phyloP scores from a whole-genome alignment of 2,888 invertebrate species.

The Lithophane ornitopus region DNA sequence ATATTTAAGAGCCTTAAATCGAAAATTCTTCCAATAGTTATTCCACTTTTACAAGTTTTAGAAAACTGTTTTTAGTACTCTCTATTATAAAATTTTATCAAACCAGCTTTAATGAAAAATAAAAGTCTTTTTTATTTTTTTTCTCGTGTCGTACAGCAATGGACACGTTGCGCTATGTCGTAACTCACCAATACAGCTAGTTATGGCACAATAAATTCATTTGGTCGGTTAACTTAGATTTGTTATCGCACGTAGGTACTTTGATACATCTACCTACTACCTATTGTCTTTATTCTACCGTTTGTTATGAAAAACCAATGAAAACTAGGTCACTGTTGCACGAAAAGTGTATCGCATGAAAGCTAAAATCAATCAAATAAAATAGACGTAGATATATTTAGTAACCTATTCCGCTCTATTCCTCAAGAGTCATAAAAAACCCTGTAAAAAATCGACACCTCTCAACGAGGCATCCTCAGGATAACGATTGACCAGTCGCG shows the following conservation, averaged over 20 bases:
- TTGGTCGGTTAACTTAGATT: slow-evolving; percentile 87
- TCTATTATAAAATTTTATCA: not conserved
- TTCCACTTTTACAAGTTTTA: not conserved
- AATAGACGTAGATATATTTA: no score
- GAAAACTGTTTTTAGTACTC: not conserved
- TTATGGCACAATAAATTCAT: slow-evolving; percentile 88
- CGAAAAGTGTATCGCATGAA: not conserved
- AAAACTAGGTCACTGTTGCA: not conserved
- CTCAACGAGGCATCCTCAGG: no score
- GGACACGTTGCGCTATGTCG: slow-evolving; percentile 71
- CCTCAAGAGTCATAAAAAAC: no score
- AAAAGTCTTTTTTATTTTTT: not conserved
- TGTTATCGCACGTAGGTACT: slow-evolving; percentile 72
- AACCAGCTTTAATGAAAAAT: not conserved
- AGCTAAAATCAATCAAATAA: not conserved
- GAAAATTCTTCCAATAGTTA: not conserved
- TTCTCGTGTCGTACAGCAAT: slow-evolving; percentile 68
- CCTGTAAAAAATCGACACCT: no score
- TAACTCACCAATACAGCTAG: slow-evolving; percentile 86
- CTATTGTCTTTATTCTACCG: not conserved
- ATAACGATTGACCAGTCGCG: no score
- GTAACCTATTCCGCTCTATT: no score
- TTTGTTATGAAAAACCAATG: not conserved
- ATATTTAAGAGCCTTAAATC: no score
- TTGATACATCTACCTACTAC: slow-evolving; percentile 28